Percentiles rank a stretch among this genome's conserved stretches.
phyloP scores from a whole-genome alignment of 2,113 vertebrate genomes.

The Limanda limanda region DNA sequence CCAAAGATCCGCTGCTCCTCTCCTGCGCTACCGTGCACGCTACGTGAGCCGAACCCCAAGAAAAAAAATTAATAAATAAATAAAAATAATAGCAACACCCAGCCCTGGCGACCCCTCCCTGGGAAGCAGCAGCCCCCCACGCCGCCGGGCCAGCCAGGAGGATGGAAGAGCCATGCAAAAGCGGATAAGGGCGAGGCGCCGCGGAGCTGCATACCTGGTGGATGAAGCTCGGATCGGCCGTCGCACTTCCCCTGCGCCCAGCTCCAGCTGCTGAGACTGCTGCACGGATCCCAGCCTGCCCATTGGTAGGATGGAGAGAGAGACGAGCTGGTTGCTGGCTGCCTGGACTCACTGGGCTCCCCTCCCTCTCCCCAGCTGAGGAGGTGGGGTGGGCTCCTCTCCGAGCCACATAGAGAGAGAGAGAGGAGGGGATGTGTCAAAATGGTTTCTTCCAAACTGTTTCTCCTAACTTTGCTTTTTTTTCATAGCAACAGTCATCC shows the following conservation, averaged over 20 bases:
- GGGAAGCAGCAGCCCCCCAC: too few relatives aligned
- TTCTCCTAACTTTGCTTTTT: constrained; percentile 74
- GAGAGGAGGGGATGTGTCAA: too few relatives aligned
- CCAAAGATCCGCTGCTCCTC: constrained; percentile 46
- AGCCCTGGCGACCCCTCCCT: constrained; percentile 67
- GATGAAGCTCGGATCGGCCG: constrained; percentile 80
- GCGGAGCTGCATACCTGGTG: constrained; percentile 76
- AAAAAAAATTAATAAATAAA: not conserved
- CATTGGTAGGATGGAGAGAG: constrained; percentile 78
- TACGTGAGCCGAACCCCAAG: constrained; percentile 41
- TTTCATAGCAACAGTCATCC: constrained; percentile 68
- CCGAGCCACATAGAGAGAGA: constrained; percentile 28
- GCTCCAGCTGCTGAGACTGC: constrained; percentile 79
- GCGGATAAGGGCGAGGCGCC: constrained; percentile 49
- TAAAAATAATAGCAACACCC: not conserved
- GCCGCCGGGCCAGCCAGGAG: constrained; percentile 20
- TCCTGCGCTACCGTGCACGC: constrained; percentile 30
- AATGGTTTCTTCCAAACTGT: constrained; percentile 84
- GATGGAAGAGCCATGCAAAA: constrained; percentile 38
- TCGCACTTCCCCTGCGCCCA: constrained; percentile 82
- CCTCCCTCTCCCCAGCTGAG: constrained; percentile 77
- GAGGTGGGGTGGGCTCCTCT: constrained; percentile 76
- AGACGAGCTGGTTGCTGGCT: constrained; percentile 82
- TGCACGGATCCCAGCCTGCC: constrained; percentile 80
- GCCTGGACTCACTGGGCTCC: constrained; percentile 79